phyloP scores from a whole-genome alignment of 2,797 vertebrate species.

The Hydrolagus colliei region DNA sequence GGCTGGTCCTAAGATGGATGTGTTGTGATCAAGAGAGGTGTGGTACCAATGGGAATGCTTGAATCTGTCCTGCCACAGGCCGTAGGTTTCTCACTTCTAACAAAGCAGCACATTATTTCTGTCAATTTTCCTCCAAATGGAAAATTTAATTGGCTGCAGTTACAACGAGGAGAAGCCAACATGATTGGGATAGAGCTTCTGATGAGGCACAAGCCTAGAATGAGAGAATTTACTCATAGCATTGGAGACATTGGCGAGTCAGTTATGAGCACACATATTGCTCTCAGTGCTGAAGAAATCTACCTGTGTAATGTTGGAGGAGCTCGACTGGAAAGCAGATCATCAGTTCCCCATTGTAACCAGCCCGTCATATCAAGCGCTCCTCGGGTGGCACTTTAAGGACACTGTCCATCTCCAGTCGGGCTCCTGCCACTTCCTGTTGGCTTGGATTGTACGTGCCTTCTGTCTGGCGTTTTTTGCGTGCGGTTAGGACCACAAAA shows the following conservation, averaged over 20 bases:
- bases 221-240: background rate
- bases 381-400: slow-evolving; percentile 95
- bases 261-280: background rate
- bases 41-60: background rate
- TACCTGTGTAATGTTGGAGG: background rate
- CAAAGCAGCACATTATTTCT: background rate
- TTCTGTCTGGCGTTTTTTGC: slow-evolving; percentile 89
- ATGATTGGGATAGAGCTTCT: background rate
- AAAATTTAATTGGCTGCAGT: background rate
- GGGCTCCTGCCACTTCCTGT: slow-evolving; percentile 89
- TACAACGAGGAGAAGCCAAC: background rate
- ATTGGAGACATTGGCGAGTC: background rate
- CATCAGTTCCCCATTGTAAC: background rate
- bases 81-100: background rate
- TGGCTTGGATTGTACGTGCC: slow-evolving; percentile 96
- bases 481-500: slow-evolving; percentile 79
- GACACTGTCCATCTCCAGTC: slow-evolving; percentile 94
- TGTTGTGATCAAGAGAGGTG: background rate
- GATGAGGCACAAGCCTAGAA: background rate
- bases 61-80: background rate
- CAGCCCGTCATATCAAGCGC: slow-evolving; percentile 72
- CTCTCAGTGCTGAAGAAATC: background rate
- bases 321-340: background rate
- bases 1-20: background rate
- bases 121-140: background rate